Conservation (phyloP, 1,140 invertebrate genomes). For the Heliconius nattereri region DNA sequence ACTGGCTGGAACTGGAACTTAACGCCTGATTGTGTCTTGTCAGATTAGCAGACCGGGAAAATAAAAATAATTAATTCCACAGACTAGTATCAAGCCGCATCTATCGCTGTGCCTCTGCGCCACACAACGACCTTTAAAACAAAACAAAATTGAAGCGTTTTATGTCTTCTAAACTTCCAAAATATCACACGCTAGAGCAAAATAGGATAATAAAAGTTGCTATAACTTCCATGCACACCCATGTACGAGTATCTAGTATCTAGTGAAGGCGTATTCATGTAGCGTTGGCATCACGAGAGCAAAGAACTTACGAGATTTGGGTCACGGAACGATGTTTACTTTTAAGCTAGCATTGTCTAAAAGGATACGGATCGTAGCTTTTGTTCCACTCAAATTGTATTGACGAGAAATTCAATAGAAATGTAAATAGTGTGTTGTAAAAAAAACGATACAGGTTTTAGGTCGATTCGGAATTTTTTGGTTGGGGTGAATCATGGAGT, state of each 20-base stretch:
- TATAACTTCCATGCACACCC: background rate
- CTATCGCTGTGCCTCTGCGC: too few species aligned
- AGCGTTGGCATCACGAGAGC: background rate
- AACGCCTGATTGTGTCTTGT: too few species aligned
- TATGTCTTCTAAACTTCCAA: background rate
- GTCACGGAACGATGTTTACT: constrained; percentile 19
- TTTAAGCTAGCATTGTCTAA: constrained; percentile 11
- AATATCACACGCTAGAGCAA: background rate
- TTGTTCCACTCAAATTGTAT: constrained; percentile 4
- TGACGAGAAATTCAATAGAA: background rate
- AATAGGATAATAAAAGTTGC: background rate
- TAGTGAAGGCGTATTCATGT: background rate
- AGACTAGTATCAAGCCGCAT: too few species aligned
- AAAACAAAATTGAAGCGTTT: background rate
- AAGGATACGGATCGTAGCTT: background rate
- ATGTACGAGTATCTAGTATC: background rate
- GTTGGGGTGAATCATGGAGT: too few species aligned
- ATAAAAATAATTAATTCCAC: too few species aligned
- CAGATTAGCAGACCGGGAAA: too few species aligned
- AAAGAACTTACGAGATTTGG: constrained; percentile 26
- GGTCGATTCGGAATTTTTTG: too few species aligned
- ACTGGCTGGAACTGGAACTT: too few species aligned
- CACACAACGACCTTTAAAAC: too few species aligned
- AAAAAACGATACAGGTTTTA: background rate
- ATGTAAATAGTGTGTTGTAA: background rate